These are phyloP conservation scores for Nesogale talazaci DNA, from an alignment of 2,113 vertebrate species.

Conservation along the genomic window DNA sequence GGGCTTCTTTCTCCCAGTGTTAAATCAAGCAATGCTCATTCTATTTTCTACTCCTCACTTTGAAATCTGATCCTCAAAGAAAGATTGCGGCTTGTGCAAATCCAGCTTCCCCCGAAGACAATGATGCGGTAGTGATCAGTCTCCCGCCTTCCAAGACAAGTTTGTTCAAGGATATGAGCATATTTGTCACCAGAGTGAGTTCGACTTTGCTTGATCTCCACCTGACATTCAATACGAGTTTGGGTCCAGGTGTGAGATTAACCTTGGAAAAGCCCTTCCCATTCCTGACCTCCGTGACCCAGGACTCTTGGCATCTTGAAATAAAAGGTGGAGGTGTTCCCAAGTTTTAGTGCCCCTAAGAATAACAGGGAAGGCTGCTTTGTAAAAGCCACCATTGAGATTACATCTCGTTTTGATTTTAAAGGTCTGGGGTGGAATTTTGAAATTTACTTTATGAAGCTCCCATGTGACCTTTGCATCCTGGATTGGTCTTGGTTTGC, in stretches of 20 bases:
- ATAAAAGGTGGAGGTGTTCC: not conserved
- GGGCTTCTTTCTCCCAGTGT: not conserved
- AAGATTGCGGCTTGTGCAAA: not conserved
- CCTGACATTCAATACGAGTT: conserved; percentile 32
- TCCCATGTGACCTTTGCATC: not conserved
- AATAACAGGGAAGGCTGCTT: not conserved
- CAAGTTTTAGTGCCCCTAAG: not conserved
- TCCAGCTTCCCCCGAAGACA: not conserved
- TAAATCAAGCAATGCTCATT: not conserved
- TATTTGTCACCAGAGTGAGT: not conserved
- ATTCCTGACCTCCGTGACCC: not conserved
- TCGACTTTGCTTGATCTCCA: not conserved
- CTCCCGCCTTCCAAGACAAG: not conserved
- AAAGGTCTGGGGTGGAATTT: not conserved
- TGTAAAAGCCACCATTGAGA: not conserved
- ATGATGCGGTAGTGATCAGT: not conserved
- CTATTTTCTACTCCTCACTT: conserved; percentile 3
- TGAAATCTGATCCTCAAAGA: not conserved
- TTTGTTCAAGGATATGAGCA: not conserved
- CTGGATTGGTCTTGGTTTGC: not conserved
- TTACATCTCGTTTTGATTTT: not conserved
- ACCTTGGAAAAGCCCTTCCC: not conserved
- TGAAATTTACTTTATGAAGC: not conserved
- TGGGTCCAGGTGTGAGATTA: not conserved
- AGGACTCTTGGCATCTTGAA: not conserved